Evolutionary conservation across 2,797 vertebrate species (phyloP), one percentile per base, ranked within the genome.

Genomic region (Muscicapa striata): DNA sequence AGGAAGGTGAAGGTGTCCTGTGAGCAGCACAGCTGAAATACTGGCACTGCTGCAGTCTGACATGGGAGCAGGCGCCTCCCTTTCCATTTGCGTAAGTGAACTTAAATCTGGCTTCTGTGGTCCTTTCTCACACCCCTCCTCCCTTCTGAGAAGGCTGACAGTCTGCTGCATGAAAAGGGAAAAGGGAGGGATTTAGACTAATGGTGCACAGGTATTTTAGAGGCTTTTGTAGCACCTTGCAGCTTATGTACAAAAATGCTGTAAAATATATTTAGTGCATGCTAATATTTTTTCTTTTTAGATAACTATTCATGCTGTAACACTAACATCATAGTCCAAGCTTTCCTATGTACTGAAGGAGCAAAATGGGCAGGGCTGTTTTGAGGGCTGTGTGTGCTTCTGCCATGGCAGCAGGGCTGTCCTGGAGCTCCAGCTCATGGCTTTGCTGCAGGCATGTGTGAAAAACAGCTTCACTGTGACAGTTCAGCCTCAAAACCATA

Each of bases 21-120:
- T 5, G 58, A 69, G 59, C 69, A 81, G 84, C 61, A 12, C 61
- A 48, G 54, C 81, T 68, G 66, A 87, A 79, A 40, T 2, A 21
- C 41, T n/a, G 86, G 73, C 30, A 70, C 45, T 62, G 43, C 82
- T 57, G n/a, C 52, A 32, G 48, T 9, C 84, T 87, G 20, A 64
- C 40, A 98, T 97, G 97, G 98, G 98, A 95, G 96, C 97, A 32
- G 96, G 98, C 7, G 95, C 98, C 48, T 98, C 98, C 52, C 34
- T 98, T 55, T 98, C 98, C 11, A 73, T 98, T 36, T 98, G 98
- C 84, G 98, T 98, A 97, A 98, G 98, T 98, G 89, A 90, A 61
- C 57, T 63, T 21, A 51, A 61, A 52, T 45, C 59, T 78, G 57
- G 9, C 70, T 95, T 61, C 30, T 61, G 40, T 5, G 14, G 32